Evolutionary conservation across 2,113 vertebrate species (phyloP).

Genomic region (Malurus alboscapulatus): DNA sequence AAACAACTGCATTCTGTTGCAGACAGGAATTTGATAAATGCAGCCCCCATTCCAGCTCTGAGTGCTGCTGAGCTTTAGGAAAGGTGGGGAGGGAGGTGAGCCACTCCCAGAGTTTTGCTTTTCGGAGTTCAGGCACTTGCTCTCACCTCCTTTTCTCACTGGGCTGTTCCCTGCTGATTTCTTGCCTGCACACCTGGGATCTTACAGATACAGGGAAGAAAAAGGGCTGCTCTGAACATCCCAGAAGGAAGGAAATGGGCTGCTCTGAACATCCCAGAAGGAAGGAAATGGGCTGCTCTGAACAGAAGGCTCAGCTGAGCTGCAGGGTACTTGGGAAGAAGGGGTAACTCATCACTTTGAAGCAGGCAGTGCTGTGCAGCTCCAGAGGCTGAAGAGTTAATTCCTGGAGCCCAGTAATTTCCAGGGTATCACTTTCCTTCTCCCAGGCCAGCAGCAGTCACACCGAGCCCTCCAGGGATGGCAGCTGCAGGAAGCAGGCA

Average conservation of each 20-base stretch:
- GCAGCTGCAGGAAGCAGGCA: conserved; percentile 41
- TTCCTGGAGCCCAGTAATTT: neutral
- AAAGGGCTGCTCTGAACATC: neutral
- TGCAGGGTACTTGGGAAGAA: neutral
- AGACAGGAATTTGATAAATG: conserved; percentile 77
- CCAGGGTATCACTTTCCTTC: conserved; percentile 16
- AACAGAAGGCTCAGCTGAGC: neutral
- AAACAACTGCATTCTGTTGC: conserved; percentile 76
- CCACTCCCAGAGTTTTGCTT: neutral
- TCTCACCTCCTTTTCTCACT: neutral
- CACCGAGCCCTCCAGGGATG: conserved; percentile 5
- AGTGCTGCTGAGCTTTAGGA: conserved; percentile 22
- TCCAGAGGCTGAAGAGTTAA: conserved; percentile 1
- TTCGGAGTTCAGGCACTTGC: neutral
- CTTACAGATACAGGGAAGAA: neutral
- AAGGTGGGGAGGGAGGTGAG: conserved; percentile 12
- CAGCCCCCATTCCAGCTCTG: conserved; percentile 44
- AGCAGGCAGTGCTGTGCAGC: neutral
- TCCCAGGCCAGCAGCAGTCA: neutral
- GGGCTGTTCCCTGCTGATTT: neutral
- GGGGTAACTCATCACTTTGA: neutral
- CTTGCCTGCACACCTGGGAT: neutral
- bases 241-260: neutral
- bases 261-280: no score
- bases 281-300: neutral